Evolutionary conservation across 2,797 vertebrate species (phyloP).

Genomic region (Pangasius sanitwongsei): DNA sequence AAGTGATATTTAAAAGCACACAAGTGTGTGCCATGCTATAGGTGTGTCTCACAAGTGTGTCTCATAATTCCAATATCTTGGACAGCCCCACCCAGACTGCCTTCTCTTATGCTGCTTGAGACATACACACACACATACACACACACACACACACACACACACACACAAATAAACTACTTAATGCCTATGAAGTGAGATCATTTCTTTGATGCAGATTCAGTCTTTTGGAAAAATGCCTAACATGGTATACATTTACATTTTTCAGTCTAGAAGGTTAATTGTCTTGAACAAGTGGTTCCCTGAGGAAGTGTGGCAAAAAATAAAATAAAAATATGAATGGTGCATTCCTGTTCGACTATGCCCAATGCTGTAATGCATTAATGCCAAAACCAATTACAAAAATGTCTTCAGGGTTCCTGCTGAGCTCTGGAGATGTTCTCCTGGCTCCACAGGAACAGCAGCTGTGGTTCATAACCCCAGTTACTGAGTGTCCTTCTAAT

Average conservation of each 20-base stretch:
- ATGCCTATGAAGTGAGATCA: not conserved
- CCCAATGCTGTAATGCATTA: not conserved
- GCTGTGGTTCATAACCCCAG: conserved; percentile 10
- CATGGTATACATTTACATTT: not conserved
- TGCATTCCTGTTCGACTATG: not conserved
- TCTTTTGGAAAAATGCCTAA: not conserved
- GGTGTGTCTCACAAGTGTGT: conserved; percentile 24
- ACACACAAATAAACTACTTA: not conserved
- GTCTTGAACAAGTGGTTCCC: conserved; percentile 2
- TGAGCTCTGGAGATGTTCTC: not conserved
- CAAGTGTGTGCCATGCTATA: not conserved
- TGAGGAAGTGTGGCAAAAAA: not conserved
- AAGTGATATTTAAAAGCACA: not conserved
- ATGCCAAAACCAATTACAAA: not conserved
- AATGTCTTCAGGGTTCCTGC: not conserved
- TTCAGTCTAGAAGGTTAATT: not conserved
- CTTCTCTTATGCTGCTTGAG: not conserved
- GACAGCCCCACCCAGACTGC: conserved; percentile 39
- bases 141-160: not conserved
- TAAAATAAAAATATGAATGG: not conserved
- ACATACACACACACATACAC: not conserved
- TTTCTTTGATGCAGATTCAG: not conserved
- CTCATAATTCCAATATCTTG: conserved; percentile 37
- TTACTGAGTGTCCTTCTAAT: conserved; percentile 5
- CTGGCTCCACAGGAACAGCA: conserved; percentile 2